These are phyloP conservation scores for Cladorhizidae sp. DNA, from an alignment of 37 sponge, comb jelly and placozoan genomes.

Conservation along the genomic window DNA sequence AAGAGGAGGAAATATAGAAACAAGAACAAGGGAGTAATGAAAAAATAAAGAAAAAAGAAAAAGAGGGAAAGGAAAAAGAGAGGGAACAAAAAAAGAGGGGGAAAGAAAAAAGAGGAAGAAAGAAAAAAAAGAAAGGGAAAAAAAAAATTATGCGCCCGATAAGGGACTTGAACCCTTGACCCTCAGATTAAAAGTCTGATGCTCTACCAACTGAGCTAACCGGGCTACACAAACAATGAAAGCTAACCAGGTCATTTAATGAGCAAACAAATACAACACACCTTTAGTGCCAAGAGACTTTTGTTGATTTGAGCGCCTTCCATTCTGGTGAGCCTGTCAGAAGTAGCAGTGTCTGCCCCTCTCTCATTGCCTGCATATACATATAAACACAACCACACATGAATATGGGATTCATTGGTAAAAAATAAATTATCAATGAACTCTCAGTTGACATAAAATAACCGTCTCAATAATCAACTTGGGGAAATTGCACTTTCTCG, in stretches of 20 bases:
- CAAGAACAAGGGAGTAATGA: too few species aligned
- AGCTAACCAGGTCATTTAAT: neutral
- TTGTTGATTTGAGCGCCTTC: conserved; percentile 99
- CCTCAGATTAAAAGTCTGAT: conserved; percentile 95
- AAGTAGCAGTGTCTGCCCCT: conserved; percentile 94
- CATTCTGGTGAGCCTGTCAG: conserved; percentile 93
- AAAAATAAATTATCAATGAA: too few species aligned
- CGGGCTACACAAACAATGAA: conserved; percentile 1
- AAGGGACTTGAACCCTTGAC: conserved; percentile 91
- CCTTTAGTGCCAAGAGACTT: conserved; percentile 95
- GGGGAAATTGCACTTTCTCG: neutral
- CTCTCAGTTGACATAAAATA: too few species aligned
- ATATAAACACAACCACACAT: too few species aligned
- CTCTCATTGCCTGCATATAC: conserved; percentile 88
- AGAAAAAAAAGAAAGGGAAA: conserved; percentile 27
- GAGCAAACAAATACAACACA: neutral
- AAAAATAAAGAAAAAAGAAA: neutral
- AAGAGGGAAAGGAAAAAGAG: neutral
- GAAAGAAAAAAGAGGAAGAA: conserved; percentile 4
- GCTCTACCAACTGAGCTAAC: conserved; percentile 95
- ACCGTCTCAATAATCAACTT: too few species aligned
- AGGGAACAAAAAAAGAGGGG: neutral
- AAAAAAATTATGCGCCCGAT: conserved; percentile 64
- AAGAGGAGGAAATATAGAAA: too few species aligned
- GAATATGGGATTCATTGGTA: too few species aligned